These are phyloP conservation scores for Dendronephthya gigantea DNA, from an alignment of 64 coral and sea anemone species.

Conservation along the genomic window DNA sequence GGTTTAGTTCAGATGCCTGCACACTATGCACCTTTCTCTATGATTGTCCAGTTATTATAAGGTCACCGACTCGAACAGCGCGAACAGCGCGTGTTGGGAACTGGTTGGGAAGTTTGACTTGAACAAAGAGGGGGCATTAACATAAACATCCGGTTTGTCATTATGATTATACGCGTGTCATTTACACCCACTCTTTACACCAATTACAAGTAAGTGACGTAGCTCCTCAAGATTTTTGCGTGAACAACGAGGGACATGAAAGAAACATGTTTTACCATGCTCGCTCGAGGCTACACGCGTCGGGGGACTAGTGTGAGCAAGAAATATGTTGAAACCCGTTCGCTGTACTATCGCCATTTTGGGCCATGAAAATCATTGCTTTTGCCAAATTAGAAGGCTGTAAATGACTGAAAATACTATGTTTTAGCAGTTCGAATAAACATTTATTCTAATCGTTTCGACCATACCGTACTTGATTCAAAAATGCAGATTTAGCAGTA, in stretches of 20 bases:
- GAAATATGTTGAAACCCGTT: neutral
- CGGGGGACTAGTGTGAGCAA: constrained; percentile 13
- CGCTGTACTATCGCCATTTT: neutral
- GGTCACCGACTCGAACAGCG: too few relatives aligned
- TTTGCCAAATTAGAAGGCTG: neutral
- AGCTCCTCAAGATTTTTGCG: neutral
- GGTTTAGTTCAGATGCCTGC: too few relatives aligned
- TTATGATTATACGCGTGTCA: too few relatives aligned
- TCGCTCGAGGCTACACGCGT: neutral
- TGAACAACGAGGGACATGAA: constrained; percentile 1
- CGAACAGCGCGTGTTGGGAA: too few relatives aligned
- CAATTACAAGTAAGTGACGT: neutral
- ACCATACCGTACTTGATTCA: neutral
- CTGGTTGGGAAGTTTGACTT: too few relatives aligned
- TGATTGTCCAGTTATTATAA: too few relatives aligned
- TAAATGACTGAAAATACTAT: neutral
- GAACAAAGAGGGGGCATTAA: too few relatives aligned
- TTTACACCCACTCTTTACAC: constrained; percentile 21
- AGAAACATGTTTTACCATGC: neutral
- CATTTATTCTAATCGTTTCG: neutral
- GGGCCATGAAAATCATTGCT: neutral
- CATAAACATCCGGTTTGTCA: too few relatives aligned
- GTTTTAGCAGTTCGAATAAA: neutral
- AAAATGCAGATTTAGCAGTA: neutral
- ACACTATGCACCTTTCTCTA: too few relatives aligned